Evolutionary conservation across 2,113 vertebrate genomes (phyloP), one percentile per base, ranked within the genome.

Genomic region (Pitta sordida): DNA sequence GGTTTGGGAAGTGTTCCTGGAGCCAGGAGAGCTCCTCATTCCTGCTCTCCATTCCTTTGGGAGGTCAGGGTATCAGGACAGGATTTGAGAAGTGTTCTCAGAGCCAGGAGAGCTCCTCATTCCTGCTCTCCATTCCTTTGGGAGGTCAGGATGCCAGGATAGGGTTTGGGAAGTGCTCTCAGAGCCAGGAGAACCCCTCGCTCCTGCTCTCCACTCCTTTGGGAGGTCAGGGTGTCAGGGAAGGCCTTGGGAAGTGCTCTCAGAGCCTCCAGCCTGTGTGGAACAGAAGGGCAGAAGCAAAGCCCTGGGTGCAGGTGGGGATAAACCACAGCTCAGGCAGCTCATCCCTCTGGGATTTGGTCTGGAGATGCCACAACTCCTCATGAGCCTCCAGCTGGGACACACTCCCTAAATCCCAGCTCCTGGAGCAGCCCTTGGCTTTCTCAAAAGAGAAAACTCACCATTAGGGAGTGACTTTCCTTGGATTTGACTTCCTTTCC

Each of bases 321-420:
- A 24, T 34, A 26, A 37, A 17, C 20, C 5, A 0, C 4, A n/a
- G 90, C 5, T 1, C 0, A 1, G 29, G n/a, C 64, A 37, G 81
- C 65, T 73, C 29, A 2, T 27, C 15, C 59, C 9, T 6, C 46
- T 17, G 4, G 53, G 13, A 4, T 56, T 36, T 15, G 26, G 49
- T 70, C 55, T 2, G 1, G 74, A 85, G 34, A 10, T 1, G 5
- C n/a, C 4, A 64, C 49, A 10, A 1, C 11, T 48, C 22, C 49
- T 55, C 32, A 74, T 5, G 48, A 82, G 60, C 41, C 64, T 17
- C 44, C 44, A 30, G 56, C 44, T 52, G 88, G 43, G 65, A 69
- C 16, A 46, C 9, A 3, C 67, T 19, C 30, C 73, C 55, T 2
- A 0, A n/a, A 49, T 2, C 90, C 24, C 67, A 62, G 86, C 46